phyloP scores from a whole-genome alignment of 1,140 invertebrate species.

The Lepidostoma basale region DNA sequence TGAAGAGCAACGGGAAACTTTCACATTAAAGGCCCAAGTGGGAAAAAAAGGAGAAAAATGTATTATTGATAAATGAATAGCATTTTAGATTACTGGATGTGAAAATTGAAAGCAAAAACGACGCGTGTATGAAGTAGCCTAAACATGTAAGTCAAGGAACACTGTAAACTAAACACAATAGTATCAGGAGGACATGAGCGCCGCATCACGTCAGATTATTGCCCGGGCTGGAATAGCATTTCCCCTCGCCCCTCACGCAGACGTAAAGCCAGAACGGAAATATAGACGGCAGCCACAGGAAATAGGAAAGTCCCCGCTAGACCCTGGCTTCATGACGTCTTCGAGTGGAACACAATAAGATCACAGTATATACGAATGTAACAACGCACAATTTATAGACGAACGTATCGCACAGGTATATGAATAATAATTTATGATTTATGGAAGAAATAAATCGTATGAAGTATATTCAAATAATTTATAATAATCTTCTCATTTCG shows the following conservation, averaged over 20 bases:
- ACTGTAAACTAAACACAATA: neutral
- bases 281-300: conserved; percentile 38
- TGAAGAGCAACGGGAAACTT: no score
- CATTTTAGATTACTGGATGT: no score
- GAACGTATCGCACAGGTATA: no score
- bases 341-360: conserved; percentile 14
- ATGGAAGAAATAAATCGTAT: no score
- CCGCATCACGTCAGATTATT: conserved; percentile 42
- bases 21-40: no score
- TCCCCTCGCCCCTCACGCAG: conserved; percentile 21
- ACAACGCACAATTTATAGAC: conserved; percentile 5
- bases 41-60: neutral
- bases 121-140: no score
- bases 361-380: neutral
- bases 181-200: conserved; percentile 27
- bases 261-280: conserved; percentile 38
- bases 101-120: no score
- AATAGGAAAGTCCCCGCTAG: conserved; percentile 34
- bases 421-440: no score
- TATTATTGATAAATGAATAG: no score
- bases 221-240: conserved; percentile 32
- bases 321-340: conserved; percentile 22
- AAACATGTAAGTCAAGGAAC: no score
- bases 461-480: no score
- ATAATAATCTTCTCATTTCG: no score